A percentile compares a stretch with the other conserved stretches of the same genome.
These are phyloP conservation scores for Tautogolabrus adspersus DNA, from an alignment of 2,113 vertebrate genomes.

Conservation along the genomic window DNA sequence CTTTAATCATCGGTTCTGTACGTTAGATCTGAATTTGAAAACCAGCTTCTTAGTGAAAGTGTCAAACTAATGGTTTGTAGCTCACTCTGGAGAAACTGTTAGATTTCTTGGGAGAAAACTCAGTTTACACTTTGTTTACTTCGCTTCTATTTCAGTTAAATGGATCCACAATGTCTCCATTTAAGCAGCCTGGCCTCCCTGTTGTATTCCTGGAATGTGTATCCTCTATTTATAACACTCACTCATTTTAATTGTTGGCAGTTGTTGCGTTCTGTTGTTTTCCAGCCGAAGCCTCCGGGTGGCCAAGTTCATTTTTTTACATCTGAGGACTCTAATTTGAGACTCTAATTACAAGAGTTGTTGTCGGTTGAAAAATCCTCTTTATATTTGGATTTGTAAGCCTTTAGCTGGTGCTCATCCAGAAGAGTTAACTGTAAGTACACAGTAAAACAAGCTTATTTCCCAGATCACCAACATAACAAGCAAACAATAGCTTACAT, in stretches of 20 bases:
- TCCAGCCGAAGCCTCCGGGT: constrained; percentile 18
- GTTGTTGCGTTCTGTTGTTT: constrained; percentile 41
- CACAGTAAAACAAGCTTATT: constrained; percentile 15
- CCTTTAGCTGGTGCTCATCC: constrained; percentile 40
- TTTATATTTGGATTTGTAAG: constrained; percentile 32
- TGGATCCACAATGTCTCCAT: constrained; percentile 12
- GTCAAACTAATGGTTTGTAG: too few relatives aligned
- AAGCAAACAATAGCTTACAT: background rate
- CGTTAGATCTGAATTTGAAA: background rate
- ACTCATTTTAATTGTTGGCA: constrained; percentile 41
- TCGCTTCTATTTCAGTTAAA: constrained; percentile 33
- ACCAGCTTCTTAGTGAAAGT: background rate
- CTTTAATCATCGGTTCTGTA: too few relatives aligned
- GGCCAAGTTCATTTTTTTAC: constrained; percentile 58
- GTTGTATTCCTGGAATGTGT: constrained; percentile 28
- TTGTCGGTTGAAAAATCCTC: constrained; percentile 31
- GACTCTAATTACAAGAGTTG: constrained; percentile 44
- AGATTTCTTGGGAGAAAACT: constrained; percentile 18
- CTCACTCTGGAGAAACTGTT: background rate
- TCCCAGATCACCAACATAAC: constrained; percentile 23
- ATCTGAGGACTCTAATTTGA: constrained; percentile 56
- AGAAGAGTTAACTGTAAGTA: constrained; percentile 32
- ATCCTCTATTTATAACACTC: constrained; percentile 31
- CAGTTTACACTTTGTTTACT: constrained; percentile 36
- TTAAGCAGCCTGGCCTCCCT: constrained; percentile 30